Evolutionary conservation across 2,888 invertebrate species (phyloP), one percentile per base, ranked within the genome.

Genomic region (Chaetoderma sp.): DNA sequence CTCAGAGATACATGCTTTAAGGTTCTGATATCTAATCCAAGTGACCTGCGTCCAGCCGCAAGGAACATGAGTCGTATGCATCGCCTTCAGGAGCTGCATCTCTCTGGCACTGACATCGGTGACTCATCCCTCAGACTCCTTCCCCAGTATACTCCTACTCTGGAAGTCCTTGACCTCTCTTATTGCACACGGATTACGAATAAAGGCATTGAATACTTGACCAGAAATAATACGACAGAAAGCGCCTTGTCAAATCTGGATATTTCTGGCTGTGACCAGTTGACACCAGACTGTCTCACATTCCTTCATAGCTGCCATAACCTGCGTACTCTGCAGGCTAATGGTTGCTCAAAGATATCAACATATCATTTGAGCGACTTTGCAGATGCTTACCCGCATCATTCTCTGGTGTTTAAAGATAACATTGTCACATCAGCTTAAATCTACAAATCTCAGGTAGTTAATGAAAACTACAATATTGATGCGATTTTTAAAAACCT

Each of bases 161-260:
- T 96, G 60, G 90, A 90, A 63, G 91, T 91, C 73, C 87, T 96
- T 75, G 94, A 95, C 87, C 89, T 96, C 91, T 94, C 71, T 70
- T 93, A 94, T 62, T 96, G 96, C 86, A 92, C 93, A 63, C 90
- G 94, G 27, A 90, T 96, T 44, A 94, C 95, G 0, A 95, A 96
- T 86, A 94, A 94, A 13, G 95, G 95, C 52, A 93, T 96, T 55
- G 94, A 74, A 45, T 70, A 70, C 1, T 66, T 83, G 47, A 68
- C 76, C 21, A 65, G 63, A 39, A 55, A 61, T 13, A 28, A 39
- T 3, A 71, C 73, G 18, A 62, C 67, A 2, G 63, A 70, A 8
- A 70, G 67, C 18, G 71, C 72, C 3, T 64, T 78, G 42, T 70
- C 63, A 42, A 50, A 64, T 16, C 52, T 78, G 6, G 70, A 74